Evolutionary conservation across 1,140 invertebrate genomes (phyloP), one percentile per base, ranked within the genome.

Genomic region (Panonychus citri): DNA sequence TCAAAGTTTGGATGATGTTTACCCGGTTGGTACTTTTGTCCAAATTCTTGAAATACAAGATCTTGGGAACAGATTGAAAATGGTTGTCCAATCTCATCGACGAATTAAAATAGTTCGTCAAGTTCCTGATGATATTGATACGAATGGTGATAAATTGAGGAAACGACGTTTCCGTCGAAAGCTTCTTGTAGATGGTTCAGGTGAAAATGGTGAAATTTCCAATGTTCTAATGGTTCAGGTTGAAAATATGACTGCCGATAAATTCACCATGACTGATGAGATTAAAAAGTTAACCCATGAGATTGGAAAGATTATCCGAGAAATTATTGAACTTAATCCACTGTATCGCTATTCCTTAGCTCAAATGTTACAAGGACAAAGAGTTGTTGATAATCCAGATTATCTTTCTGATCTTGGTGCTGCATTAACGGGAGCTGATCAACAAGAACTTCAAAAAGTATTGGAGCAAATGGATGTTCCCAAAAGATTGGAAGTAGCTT

Each of bases 21-120:
- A 97, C 69, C 69, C 77, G 42, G 75, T 97, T 25, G 95, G 95
- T 30, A 87, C 91, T 13, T 99, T 99, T 75, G 93, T 87, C 28
- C 88, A 97, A 71, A 97, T 99, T 64, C 83, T 90, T 65, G 93
- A 97, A 72, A 78, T 98, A 67, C 88, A 95, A 68, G 91, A 98
- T 69, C 74, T 94, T 63, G 90, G 89, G 19, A 83, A 90, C 67
- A 82, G 82, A 67, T 66, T 97, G 50, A 74, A 87, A 55, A 76
- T 98, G 63, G 85, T 96, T 54, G 83, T 96, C 3, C 86, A 91
- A 78, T 88, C 86, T 0, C 88, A 96, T 68, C 73, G 91, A 58
- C 76, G 64, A 48, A 63, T 65, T 17, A 53, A 56, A 49, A 61
- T 65, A 25, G 21, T 57, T 3, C 62, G 61, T 25, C 62, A 64